Base-by-base conservation (phyloP, 2,797 vertebrate genomes). In the Sebastes taczanowskii region DNA sequence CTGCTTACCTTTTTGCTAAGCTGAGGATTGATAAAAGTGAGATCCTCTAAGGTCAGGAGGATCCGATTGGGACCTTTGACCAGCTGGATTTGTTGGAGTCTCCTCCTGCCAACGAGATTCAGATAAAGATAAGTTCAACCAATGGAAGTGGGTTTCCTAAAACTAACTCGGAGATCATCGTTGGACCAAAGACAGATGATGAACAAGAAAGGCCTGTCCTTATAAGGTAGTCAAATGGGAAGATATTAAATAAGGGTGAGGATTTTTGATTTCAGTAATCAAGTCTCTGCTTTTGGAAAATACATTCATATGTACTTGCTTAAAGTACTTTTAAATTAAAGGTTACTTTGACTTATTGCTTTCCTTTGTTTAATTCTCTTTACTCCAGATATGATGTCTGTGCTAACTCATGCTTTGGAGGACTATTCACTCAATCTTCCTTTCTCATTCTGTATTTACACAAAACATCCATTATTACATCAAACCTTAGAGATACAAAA, bases 21-120 rank as follows among this genome's bases (percentile, higher is more conserved):
- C 68, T 98, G 96, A 9, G 96, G 96, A 82, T 97, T 97, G 74
- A 99, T 97, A 86, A 99, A 99, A 8, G 97, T 92, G 0, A 99
- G 96, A 88, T 99, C 97, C 13, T 98, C 95, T 74, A 97, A 85
- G 16, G 95, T 98, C 65, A 99, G 77, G 42, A 98, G 86, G 79
- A 98, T 97, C 85, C 97, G 95, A 89, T 97, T 97, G 4, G 97
- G 97, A 69, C 97, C 98, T 93, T 95, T 98, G 82, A 97, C 90
- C 77, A 98, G 86, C 78, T 97, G 97, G 77, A 96, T 98, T 91
- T 97, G 97, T 81, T 97, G 95, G 84, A 98, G 91, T 76, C 88
- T 94, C 84, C 90, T 91, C 87, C 97, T 99, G 92, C 35, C 49
- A 66, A 74, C 11, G n/a, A 29, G 35, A 87, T 68, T 68, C 11